Evolutionary conservation across 1,140 invertebrate genomes (phyloP), one percentile per base, ranked within the genome.

Genomic region (Pseudomyrmex dendroicus): DNA sequence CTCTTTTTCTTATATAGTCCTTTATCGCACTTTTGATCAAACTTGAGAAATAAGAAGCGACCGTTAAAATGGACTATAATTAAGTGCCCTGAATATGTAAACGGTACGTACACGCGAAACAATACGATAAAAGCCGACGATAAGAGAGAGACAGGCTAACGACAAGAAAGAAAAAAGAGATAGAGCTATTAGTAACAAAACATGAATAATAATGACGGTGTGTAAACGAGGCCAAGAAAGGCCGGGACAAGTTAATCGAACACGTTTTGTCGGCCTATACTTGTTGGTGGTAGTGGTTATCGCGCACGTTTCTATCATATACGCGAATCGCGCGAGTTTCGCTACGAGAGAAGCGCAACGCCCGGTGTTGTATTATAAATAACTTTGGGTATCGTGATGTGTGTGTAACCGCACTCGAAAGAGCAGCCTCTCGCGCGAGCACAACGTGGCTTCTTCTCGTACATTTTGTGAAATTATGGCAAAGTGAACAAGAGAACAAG

Each of bases 331-430:
- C 84, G 68, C 82, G 82, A 89, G 61, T 70, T 15, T 35, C 62
- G 63, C 15, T 35, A 10, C 85, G 82, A 86, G 66, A 89, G 76
- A 35, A 35, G 35, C 35, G 35, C 35, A 35, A 35, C 35, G 35
- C 35, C 35, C 88, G 70, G 84, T 70, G 67, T 62, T 52, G 88
- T 83, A 89, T 89, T 89, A 89, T 89, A 89, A 89, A 89, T 89
- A 89, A 89, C 88, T 89, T 85, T 89, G 63, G 63, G 85, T 89
- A 88, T 84, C 88, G 67, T 78, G 82, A 86, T 85, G 85, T 89
- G 82, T 85, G 85, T 89, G 82, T 84, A 87, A 74, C 88, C 83
- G 35, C 35, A 83, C 84, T 89, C 63, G 48, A 68, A 35, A 77
- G 82, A 85, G 57, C 66, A 64, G 54, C 48, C 62, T 13, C 25